A percentile compares a stretch with the other conserved stretches of the same genome.
These are phyloP conservation scores for Nixonia krombeini DNA, from an alignment of 1,140 invertebrate species.

Conservation along the genomic window DNA sequence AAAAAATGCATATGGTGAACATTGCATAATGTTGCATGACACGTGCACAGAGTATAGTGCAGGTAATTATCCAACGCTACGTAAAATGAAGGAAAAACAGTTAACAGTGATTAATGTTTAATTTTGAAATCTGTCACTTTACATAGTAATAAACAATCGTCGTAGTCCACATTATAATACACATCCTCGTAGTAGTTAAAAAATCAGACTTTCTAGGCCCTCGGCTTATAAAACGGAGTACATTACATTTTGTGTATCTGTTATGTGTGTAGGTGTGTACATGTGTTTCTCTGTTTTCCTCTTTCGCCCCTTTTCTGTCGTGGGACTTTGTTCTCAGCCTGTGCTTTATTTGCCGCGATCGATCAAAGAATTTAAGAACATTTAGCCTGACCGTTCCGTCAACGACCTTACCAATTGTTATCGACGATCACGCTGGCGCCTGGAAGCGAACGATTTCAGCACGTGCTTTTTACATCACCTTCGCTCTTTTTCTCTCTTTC, in stretches of 20 bases:
- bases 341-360: constrained; percentile 32
- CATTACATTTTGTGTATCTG: constrained; percentile 53
- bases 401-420: neutral
- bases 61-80: too few species aligned
- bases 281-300: constrained; percentile 25
- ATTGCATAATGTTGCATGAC: too few species aligned
- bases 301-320: constrained; percentile 28
- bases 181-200: constrained; percentile 69
- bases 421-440: neutral
- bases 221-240: constrained; percentile 61
- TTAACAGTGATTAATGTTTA: constrained; percentile 72
- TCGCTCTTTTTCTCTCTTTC: too few species aligned
- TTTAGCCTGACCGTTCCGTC: too few species aligned
- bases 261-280: constrained; percentile 34
- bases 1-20: too few species aligned
- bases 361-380: constrained; percentile 11
- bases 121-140: constrained; percentile 70
- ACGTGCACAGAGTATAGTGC: too few species aligned
- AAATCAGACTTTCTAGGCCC: constrained; percentile 72
- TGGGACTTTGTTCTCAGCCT: constrained; percentile 50
- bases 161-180: constrained; percentile 70
- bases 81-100: too few species aligned
- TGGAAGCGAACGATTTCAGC: neutral
- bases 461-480: too few species aligned
- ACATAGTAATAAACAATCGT: constrained; percentile 70